Base-by-base conservation (phyloP, 2,888 invertebrate genomes). In the Tenthredo livida region DNA sequence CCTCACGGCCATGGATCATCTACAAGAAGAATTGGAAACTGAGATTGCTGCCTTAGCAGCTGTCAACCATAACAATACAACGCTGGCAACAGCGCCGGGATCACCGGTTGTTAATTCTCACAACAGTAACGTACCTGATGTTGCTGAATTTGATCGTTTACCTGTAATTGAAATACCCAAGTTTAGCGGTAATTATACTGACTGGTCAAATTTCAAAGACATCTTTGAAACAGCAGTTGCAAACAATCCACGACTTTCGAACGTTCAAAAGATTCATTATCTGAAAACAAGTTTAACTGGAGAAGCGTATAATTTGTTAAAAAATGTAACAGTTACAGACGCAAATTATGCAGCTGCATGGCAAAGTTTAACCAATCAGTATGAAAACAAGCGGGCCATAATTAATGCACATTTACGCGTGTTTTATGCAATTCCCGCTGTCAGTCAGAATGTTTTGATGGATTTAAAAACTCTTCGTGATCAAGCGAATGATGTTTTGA, bases 191-290 rank as follows among this genome's bases (percentile, higher is more conserved):
- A 58, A 15, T 21, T 58, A 58, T 15, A 58, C 58, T 58, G 58
- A 58, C 17, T 58, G 58, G 58, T 10, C 58, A 58, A 58, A 58
- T 15, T 58, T 58, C 58, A 58, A 58, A 58, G 58, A 58, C 15
- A 10, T 58, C 58, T 58, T 58, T 15, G 58, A 58, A 21, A 15
- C 58, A 10, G 17, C 17, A 15, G 58, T 58, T 58, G 17, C 17
- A 7, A 58, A 58, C 6, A 58, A 15, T 15, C n/a, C 2, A 15
- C 10, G 58, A 58, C 58, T 70, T 70, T 33, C 70, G 33, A 70
- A 70, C 21, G 70, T 70, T 25, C 70, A 70, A 25, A 70, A 70
- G 21, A 9, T 70, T 9, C 70, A 70, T 25, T 70, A 70, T 70
- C 17, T 70, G 37, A 70, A 70, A 37, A 70, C 37, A 17, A 37